Base-by-base conservation (phyloP, 2,888 invertebrate species). In the Hoplodrina blanda region DNA sequence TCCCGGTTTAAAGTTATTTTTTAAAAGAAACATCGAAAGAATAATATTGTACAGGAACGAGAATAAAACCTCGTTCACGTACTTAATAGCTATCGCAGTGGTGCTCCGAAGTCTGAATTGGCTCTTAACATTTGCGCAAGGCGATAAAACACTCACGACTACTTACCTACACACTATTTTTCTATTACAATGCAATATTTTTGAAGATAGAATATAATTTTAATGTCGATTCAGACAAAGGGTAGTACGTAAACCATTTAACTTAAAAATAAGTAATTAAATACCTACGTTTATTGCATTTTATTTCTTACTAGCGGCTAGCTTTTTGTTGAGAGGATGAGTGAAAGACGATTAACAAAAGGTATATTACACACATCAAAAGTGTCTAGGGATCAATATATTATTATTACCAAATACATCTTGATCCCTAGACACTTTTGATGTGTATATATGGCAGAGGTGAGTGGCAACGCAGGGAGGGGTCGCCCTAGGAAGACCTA, bases 51-150 rank as follows among this genome's bases (percentile, higher is more conserved):
- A 69, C 11, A 11, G 20, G 17, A 73, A 64, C 19, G 37, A 53
- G 54, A 74, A 70, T 25, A 65, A 20, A 54, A 65, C 5, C 8
- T 52, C n/a, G 37, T 61, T 71, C 73, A 73, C 54, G 68, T 69
- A 57, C 56, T 55, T 50, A 62, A 52, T 62, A 41, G 46, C 52
- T 37, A 62, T 64, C 55, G 62, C 49, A 41, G 33, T 30, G 59
- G 54, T 59, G 41, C 15, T 55, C 37, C 55, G 57, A 68, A 80
- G 76, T 55, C 37, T 60, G 64, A 76, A 80, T 76, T 71, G 81
- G 52, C 64, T 60, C 67, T 80, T 67, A 70, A 61, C 65, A 60
- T 69, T 80, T 74, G 62, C 49, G 46, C 50, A 41, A 17, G 7
- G 54, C 55, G 53, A 76, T 78, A 69, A 65, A 76, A 41, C 69